Evolutionary conservation across 2,797 vertebrate species (phyloP), one percentile per base, ranked within the genome.

Genomic region (Sebastes oblongus): DNA sequence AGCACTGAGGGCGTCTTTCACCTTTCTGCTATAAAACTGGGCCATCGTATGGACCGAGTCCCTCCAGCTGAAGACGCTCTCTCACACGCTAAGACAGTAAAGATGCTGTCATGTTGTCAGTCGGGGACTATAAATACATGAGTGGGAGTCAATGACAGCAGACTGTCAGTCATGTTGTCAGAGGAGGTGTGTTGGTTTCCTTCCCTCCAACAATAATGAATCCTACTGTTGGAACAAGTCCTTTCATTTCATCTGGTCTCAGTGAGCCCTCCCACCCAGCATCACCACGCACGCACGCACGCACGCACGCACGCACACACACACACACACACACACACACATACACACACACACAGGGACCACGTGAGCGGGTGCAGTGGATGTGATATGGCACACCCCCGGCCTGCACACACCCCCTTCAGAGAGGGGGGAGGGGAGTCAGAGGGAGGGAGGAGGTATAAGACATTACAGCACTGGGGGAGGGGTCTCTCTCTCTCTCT

Each of bases 331-430:
- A 69, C 52, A 42, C 50, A 18, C 22, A 76, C 42, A 25, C 34
- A 39, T 75, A 64, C 73, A 39, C 76, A 64, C 73, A 39, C 76
- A 64, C 73, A 39, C 76, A 64, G 72, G 72, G 54, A 89, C 84
- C 92, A 94, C 83, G 91, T 93, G 89, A 90, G 87, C 13, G 2
- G 42, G 80, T 76, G 80, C 90, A 77, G 76, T 89, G 91, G 88
- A 16, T 92, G 90, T 92, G 87, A 93, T 92, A 89, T 83, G 91
- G 88, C 91, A 92, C 90, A 91, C 89, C 92, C 91, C 86, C 84
- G 55, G 46, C 77, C 73, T 71, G 80, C 58, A 77, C 90, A 92
- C 91, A 86, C 92, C 91, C 90, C 88, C 89, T 75, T 71, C 6
- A 2, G 72, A 25, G 39, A 20, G 58, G 36, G 55, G 46, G 69